Evolutionary conservation across 92 coral and sea anemone genomes (phyloP), one percentile per base, ranked within the genome.

Genomic region (Palythoa caribaeorum): DNA sequence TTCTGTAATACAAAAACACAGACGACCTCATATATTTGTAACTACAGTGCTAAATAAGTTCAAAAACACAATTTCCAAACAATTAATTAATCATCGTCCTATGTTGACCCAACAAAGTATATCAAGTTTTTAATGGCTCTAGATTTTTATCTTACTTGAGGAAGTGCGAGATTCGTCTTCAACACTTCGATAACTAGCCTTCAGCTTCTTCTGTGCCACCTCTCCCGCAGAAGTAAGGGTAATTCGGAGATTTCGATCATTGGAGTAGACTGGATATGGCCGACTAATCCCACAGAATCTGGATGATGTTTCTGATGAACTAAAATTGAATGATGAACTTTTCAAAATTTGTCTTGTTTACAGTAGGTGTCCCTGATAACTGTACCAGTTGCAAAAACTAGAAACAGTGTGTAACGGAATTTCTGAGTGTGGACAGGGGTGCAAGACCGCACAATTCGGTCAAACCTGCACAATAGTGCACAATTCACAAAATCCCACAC

Each of bases 191-290:
- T 66, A 81, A 7, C 60, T 6, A 2, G 76, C 86, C 53, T 38
- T 68, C 39, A 81, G 55, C 47, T 81, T 68, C 28, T 81, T 81
- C 86, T 81, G 66, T 47, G 47, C 75, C 6, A 63, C 60, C 38
- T 21, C 76, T 1, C 75, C 40, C n/a, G 7, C 76, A 21, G 86
- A 81, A 0, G 47, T 6, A 15, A 81, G 73, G 21, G 98, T 95
- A 37, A 95, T 90, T 13, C 98, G 72, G 28, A 95, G 87, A 51
- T 91, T 69, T 12, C 20, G 54, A 1, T 77, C 89, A 16, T 44
- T 13, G 16, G 94, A 95, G 71, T 87, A 89, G 28, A 95, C 96
- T 5, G 96, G 94, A 62, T 95, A 93, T 15, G 98, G 98, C 0
- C 94, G 90, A 15, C 89, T 87, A 10, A 84, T 88, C 3, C 98